Conservation (phyloP, 2,797 vertebrate genomes). For the Leptatherina wallacei region DNA sequence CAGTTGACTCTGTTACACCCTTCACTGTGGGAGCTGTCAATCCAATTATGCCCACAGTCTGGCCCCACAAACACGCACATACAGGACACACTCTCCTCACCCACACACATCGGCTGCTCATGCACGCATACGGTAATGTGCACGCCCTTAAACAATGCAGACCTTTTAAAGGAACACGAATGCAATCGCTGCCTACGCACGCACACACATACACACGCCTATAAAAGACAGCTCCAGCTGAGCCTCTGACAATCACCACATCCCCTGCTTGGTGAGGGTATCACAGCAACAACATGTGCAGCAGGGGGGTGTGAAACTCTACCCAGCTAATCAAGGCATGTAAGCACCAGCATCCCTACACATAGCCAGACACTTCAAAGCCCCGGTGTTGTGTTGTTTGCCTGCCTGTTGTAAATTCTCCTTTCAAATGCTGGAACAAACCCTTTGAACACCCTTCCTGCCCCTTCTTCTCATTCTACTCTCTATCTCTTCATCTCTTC, state of each 20-base stretch:
- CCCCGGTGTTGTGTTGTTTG: constrained; percentile 35
- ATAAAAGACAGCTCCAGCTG: constrained; percentile 61
- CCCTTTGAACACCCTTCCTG: constrained; percentile 67
- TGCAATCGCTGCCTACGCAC: constrained; percentile 6
- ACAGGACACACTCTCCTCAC: not conserved
- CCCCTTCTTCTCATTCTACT: constrained; percentile 23
- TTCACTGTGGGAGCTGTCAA: constrained; percentile 76
- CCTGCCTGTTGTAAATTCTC: constrained; percentile 63
- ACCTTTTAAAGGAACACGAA: constrained; percentile 24
- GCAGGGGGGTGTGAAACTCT: constrained; percentile 58
- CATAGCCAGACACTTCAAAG: constrained; percentile 71
- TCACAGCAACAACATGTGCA: constrained; percentile 70
- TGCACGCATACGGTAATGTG: constrained; percentile 1
- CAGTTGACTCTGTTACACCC: constrained; percentile 74
- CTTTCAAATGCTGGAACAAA: constrained; percentile 61
- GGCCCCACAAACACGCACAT: constrained; percentile 5
- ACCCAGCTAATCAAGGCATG: constrained; percentile 68
- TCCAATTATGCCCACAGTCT: constrained; percentile 64
- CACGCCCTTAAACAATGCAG: constrained; percentile 9
- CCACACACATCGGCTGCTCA: constrained; percentile 12
- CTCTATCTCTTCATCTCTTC: constrained; percentile 15
- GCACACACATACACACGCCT: constrained; percentile 10
- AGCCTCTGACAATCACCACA: constrained; percentile 50
- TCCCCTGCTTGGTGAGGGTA: constrained; percentile 56
- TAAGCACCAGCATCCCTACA: constrained; percentile 55